Base-by-base conservation (phyloP, 2,888 invertebrate species). In the Endotricha flammealis region DNA sequence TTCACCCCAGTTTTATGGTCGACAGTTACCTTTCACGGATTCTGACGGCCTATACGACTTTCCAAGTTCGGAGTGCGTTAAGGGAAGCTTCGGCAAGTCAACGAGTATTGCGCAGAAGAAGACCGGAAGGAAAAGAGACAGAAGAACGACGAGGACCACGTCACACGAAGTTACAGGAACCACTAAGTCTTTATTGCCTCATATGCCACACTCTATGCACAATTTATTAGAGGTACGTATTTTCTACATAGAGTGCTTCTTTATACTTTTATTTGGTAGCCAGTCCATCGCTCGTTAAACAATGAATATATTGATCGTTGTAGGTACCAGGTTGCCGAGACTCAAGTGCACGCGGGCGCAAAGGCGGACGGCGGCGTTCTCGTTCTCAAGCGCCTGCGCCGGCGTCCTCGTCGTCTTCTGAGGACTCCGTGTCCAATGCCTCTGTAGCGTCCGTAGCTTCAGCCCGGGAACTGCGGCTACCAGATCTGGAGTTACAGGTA, bases 21-120 rank as follows among this genome's bases (percentile, higher is more conserved):
- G 90, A 44, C 88, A 91, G 56, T 67, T 92, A 40, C 92, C 92
- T 9, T 91, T 92, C 57, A 93, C 93, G 8, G 94, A 94, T 71
- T 93, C 93, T 0, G 94, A 94, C 65, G 93, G 93, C 2, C 75
- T 93, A 12, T 93, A 93, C 64, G 93, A 94, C 68, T 93, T 92
- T 61, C 92, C 93, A 2, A 93, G 93, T 65, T 92, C 93, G 4
- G 93, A 93, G 64, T 90, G 90, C 46, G 81, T 88, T 41, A 83
- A 77, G 63, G 87, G 83, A 4, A 90, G 87, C 52, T 90, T 83
- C 58, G 87, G 87, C 46, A 82, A 77, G 45, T 73, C 78, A 4
- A 71, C 79, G 5, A 75, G 69, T 32, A 88, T 79, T 33, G 76
- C 88, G 41, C 88, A 89, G 54, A 89, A 91, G 57, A 91, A 91